A percentile compares a stretch with the other conserved stretches of the same genome.
These are phyloP conservation scores for Paratrypauchen microcephalus DNA, from an alignment of 2,797 vertebrate species.

Conservation along the genomic window DNA sequence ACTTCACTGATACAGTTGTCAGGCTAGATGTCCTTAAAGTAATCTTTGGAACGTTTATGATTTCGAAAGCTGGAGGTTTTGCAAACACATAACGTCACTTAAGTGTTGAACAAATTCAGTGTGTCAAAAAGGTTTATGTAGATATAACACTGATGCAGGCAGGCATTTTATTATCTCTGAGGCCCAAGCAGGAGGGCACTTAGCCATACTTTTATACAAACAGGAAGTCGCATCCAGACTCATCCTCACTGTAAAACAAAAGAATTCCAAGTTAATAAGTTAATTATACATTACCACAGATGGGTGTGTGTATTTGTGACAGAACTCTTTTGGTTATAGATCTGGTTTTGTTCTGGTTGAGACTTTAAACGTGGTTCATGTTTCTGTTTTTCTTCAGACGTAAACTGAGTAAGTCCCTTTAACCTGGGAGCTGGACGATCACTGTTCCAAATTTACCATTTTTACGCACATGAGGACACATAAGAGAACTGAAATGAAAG, in stretches of 20 bases:
- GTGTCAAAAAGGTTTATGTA: conserved; percentile 43
- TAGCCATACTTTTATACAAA: conserved; percentile 33
- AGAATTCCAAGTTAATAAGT: neutral
- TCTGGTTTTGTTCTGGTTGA: too few species aligned
- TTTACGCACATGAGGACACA: conserved; percentile 11
- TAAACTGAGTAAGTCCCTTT: neutral
- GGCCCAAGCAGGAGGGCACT: conserved; percentile 36
- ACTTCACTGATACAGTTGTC: neutral
- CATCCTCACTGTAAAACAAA: conserved; percentile 16
- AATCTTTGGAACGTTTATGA: conserved; percentile 19
- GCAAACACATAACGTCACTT: conserved; percentile 24
- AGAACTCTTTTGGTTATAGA: neutral
- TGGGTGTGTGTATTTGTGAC: too few species aligned
- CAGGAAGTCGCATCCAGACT: conserved; percentile 46
- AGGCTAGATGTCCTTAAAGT: conserved; percentile 7
- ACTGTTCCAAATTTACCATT: too few species aligned
- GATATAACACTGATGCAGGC: conserved; percentile 44
- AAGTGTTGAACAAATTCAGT: conserved; percentile 27
- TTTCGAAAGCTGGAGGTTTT: conserved; percentile 28
- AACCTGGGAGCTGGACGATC: neutral
- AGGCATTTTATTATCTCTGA: conserved; percentile 48
- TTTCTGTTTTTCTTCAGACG: too few species aligned
- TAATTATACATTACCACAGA: neutral
- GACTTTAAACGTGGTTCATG: too few species aligned
- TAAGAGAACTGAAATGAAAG: conserved; percentile 24